These are phyloP conservation scores for Hucho hucho DNA, from an alignment of 2,113 vertebrate species.

Conservation along the genomic window DNA sequence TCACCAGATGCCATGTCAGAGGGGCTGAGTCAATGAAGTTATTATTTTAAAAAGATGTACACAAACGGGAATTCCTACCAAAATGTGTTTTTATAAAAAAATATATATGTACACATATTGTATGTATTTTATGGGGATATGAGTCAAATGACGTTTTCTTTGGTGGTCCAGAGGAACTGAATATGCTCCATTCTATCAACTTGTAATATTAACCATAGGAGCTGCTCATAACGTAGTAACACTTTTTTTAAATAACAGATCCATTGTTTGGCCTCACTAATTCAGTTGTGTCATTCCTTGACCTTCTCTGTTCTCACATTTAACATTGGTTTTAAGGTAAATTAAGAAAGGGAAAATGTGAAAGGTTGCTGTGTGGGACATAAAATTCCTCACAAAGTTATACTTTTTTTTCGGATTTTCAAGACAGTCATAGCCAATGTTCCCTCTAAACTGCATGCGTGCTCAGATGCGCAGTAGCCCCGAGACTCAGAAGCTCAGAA, in stretches of 20 bases:
- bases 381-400: conserved; percentile 36
- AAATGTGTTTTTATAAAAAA: not conserved
- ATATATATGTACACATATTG: too few relatives aligned
- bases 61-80: not conserved
- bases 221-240: conserved; percentile 28
- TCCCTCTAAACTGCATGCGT: not conserved
- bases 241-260: conserved; percentile 25
- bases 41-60: not conserved
- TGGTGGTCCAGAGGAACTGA: not conserved
- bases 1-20: not conserved
- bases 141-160: not conserved
- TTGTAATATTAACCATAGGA: conserved; percentile 25
- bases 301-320: conserved; percentile 29
- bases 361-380: conserved; percentile 39
- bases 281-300: conserved; percentile 28
- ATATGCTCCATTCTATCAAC: not conserved
- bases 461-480: too few relatives aligned
- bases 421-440: not conserved
- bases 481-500: too few relatives aligned
- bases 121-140: not conserved
- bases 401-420: not conserved
- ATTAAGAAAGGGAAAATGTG: conserved; percentile 42
- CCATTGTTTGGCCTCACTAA: conserved; percentile 19
- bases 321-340: conserved; percentile 27
- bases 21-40: not conserved